A percentile compares a stretch with the other conserved stretches of the same genome.
phyloP scores from a whole-genome alignment of 2,888 invertebrate species.

The Ophonus ardosiacus region DNA sequence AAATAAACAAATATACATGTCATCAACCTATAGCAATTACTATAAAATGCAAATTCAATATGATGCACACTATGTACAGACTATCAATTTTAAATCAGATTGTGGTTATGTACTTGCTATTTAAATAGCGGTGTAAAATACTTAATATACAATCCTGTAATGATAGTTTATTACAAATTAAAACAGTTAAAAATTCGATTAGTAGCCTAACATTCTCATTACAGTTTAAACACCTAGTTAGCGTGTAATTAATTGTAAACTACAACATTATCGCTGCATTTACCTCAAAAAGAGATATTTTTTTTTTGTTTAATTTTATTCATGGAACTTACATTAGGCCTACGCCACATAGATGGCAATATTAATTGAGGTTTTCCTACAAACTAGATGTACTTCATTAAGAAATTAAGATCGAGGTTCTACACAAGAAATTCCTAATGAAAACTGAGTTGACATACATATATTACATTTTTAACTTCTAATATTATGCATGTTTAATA shows the following conservation, averaged over 20 bases:
- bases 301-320: slow-evolving; percentile 15
- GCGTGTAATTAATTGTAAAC: slow-evolving; percentile 22
- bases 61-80: not conserved
- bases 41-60: not conserved
- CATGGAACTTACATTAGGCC: slow-evolving; percentile 6
- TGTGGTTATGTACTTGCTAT: not conserved
- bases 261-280: slow-evolving; percentile 33
- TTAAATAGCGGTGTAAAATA: not conserved
- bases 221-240: slow-evolving; percentile 41
- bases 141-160: not conserved
- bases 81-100: not conserved
- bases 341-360: not conserved
- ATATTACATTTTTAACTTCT: too few species aligned
- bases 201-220: slow-evolving; percentile 12
- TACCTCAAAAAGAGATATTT: not conserved
- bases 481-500: too few species aligned
- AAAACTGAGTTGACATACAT: too few species aligned
- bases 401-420: too few species aligned
- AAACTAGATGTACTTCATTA: not conserved
- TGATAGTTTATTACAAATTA: not conserved
- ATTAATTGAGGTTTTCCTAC: not conserved
- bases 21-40: not conserved
- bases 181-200: slow-evolving; percentile 19
- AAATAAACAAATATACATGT: not conserved
- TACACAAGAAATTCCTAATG: too few species aligned